Base-by-base conservation (phyloP, 2,888 invertebrate genomes). In the Dryocosmus kuriphilus region DNA sequence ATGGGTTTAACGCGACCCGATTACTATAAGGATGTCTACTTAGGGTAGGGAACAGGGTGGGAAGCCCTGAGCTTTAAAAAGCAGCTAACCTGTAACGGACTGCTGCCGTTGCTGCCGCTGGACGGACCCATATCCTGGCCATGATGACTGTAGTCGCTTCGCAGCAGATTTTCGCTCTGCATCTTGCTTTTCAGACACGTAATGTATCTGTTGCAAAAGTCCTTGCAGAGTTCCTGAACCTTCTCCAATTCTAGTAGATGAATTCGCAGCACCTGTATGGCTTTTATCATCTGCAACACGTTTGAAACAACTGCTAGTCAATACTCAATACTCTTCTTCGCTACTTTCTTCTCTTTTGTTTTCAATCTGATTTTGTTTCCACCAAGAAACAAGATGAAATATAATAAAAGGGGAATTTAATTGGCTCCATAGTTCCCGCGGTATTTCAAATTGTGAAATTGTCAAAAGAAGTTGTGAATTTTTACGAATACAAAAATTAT, bases 121-220 rank as follows among this genome's bases (percentile, higher is more conserved):
- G 90, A 91, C 83, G 88, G 89, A 86, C 89, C 88, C 88, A 90
- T 89, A 77, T 88, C 89, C 88, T 89, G 89, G 30, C 90, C 89
- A 84, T 90, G 90, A 82, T 94, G 93, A 77, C 95, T 94, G 90
- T 97, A 97, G 91, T 97, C 97, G 77, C 96, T 96, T 86, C 97
- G 93, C 71, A 97, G 92, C 75, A 97, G 92, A 91, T 97, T 97
- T 89, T 97, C 97, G 89, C 96, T 97, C 92, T 97, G 97, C 97
- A 97, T 97, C 92, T 97, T 95, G 82, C 96, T 96, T 91, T 97
- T 97, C 84, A 98, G 93, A 90, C 97, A 97, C 67, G 97, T 96
- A 85, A 96, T 98, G 93, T 98, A 98, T 75, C 98, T 94, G 83
- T 96, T 96, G 93, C 98, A 98, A 93, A 98, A 98, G 93, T 98